Evolutionary conservation across 2,113 vertebrate genomes (phyloP).

Genomic region (Semnornis frantzii): DNA sequence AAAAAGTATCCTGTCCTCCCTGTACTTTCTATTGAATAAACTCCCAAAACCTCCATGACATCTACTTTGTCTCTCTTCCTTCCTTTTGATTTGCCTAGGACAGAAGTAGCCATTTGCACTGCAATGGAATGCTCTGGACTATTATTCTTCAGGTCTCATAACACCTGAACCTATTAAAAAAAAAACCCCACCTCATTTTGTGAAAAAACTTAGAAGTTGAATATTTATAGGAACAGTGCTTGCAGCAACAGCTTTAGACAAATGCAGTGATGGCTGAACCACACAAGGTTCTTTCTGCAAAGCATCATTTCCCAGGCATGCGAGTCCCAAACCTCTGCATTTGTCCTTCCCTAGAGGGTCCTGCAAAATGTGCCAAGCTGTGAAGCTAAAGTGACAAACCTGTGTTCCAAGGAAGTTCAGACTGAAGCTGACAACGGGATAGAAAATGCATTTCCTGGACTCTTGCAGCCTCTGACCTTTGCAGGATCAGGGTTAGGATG

Average conservation of each 20-base stretch:
- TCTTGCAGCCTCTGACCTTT: rapidly evolving
- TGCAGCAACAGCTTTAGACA: background rate
- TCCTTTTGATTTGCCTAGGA: background rate
- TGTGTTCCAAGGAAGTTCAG: background rate
- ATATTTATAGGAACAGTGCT: background rate
- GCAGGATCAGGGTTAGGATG: background rate
- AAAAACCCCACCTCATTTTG: background rate
- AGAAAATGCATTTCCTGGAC: background rate
- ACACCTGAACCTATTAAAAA: background rate
- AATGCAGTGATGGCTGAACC: background rate
- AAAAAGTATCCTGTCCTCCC: background rate
- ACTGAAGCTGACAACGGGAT: background rate
- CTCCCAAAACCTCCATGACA: background rate
- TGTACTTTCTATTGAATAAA: rapidly evolving
- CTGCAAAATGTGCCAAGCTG: background rate
- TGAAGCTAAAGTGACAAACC: background rate
- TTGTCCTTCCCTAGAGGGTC: background rate
- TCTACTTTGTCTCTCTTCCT: background rate
- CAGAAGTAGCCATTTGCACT: background rate
- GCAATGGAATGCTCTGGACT: background rate
- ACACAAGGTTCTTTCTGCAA: background rate
- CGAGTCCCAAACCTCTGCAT: background rate
- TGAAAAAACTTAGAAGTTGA: background rate
- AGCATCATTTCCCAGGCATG: rapidly evolving
- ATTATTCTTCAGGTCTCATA: background rate